Evolutionary conservation across 2,113 vertebrate species (phyloP), one percentile per base, ranked within the genome.

Genomic region (Percopsis transmontana): DNA sequence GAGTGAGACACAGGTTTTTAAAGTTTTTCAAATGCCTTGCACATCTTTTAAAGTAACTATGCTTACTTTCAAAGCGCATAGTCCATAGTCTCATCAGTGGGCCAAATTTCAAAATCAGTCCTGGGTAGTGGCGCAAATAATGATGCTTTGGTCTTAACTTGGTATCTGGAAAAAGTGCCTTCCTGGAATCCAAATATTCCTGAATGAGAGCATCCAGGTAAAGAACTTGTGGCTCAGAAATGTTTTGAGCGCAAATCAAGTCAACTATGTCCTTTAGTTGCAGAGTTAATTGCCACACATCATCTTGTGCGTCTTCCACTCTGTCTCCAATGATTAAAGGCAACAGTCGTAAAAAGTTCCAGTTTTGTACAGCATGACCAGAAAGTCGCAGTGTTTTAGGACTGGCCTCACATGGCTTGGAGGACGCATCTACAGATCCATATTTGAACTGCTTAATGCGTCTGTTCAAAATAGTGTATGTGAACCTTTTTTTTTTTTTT

Each of bases 331-430:
- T 70, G 55, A 83, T 56, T 0, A 87, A 23, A 65, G 69, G 74
- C 5, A 80, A n/a, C 41, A 77, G 39, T 57, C 76, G 76, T 41
- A 85, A 45, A 16, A 87, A 74, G n/a, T 76, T 77, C 78, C 76
- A 81, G 2, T 84, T 85, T 39, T 85, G 80, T 10, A 81, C 21
- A 19, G 76, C 77, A 3, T 81, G 66, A 23, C 85, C 79, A 47
- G 33, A 18, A 11, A 85, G 73, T 38, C 56, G 68, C 11, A 39
- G 16, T 45, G 41, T n/a, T 27, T 72, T 15, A 33, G 71, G 38
- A 41, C 21, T 76, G 58, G 85, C 76, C 42, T 52, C 51, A 70
- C 71, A 76, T 58, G 74, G 76, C 45, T 78, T 80, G 45, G 75
- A 53, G n/a, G 12, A 62, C 52, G 66, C 76, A 81, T 79, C 74